These are phyloP conservation scores for Rhabdophis nuchalis DNA, from an alignment of 2,797 vertebrate genomes.

Conservation along the genomic window DNA sequence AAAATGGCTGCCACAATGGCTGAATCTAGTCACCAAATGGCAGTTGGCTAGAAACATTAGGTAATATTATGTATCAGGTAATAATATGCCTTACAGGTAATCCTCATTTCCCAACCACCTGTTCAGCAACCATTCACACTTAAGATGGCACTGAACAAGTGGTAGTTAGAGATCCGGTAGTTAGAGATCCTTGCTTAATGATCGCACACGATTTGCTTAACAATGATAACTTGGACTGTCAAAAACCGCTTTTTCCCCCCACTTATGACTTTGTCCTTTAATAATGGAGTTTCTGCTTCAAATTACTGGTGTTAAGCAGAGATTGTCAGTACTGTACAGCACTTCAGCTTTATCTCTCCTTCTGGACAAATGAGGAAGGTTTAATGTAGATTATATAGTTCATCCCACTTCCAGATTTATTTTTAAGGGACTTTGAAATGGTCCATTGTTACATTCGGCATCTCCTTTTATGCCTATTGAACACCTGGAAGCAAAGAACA, in stretches of 20 bases:
- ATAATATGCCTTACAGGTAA: background rate
- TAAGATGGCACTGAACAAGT: background rate
- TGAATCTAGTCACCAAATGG: background rate
- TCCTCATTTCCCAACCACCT: background rate
- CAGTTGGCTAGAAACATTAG: background rate
- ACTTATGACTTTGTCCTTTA: background rate
- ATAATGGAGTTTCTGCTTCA: background rate
- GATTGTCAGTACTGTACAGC: background rate
- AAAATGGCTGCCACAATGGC: background rate
- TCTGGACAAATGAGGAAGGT: background rate
- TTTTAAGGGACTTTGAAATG: background rate
- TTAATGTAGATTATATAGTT: background rate
- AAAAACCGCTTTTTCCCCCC: background rate
- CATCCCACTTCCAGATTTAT: background rate
- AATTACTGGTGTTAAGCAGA: background rate
- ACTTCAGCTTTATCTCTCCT: background rate
- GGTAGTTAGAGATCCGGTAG: background rate
- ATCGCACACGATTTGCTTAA: background rate
- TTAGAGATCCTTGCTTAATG: background rate
- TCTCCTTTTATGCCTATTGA: background rate
- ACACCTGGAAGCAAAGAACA: background rate
- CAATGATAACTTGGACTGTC: background rate
- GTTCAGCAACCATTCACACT: background rate
- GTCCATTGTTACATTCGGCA: background rate
- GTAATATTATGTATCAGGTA: too few relatives aligned